These are phyloP conservation scores for Eremophila alpestris DNA, from an alignment of 2,797 vertebrate genomes.

Conservation along the genomic window DNA sequence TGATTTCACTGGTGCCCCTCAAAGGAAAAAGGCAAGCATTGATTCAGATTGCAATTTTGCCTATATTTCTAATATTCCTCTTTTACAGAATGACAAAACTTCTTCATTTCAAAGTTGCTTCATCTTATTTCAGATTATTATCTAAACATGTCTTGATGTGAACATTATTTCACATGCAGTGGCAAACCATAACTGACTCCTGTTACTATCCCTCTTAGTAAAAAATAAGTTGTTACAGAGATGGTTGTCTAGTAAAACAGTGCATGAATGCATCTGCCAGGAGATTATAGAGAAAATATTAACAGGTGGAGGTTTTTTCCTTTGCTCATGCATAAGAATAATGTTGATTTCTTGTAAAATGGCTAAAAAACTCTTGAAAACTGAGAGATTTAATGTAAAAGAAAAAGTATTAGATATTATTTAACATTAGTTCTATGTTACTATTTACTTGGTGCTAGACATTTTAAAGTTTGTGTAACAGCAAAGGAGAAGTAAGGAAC, in stretches of 20 bases:
- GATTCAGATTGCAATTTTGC: not conserved
- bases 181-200: not conserved
- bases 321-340: not conserved
- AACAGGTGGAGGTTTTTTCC: not conserved
- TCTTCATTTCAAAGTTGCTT: not conserved
- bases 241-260: not conserved
- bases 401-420: not conserved
- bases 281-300: not conserved
- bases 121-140: not conserved
- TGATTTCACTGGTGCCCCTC: not conserved
- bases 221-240: not conserved
- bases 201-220: not conserved
- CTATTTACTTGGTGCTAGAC: not conserved
- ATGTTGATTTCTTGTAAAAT: not conserved
- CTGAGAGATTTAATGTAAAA: not conserved
- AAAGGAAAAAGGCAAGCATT: not conserved
- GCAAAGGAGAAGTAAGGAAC: not conserved
- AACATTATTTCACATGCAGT: not conserved
- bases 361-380: not conserved
- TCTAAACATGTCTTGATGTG: not conserved
- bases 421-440: not conserved
- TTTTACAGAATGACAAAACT: not conserved
- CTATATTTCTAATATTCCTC: accelerated
- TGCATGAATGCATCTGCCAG: not conserved
- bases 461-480: not conserved